A percentile compares a stretch with the other conserved stretches of the same genome.
Evolutionary conservation across 2,888 invertebrate genomes (phyloP).

Genomic region (Ochlodes sylvanus): DNA sequence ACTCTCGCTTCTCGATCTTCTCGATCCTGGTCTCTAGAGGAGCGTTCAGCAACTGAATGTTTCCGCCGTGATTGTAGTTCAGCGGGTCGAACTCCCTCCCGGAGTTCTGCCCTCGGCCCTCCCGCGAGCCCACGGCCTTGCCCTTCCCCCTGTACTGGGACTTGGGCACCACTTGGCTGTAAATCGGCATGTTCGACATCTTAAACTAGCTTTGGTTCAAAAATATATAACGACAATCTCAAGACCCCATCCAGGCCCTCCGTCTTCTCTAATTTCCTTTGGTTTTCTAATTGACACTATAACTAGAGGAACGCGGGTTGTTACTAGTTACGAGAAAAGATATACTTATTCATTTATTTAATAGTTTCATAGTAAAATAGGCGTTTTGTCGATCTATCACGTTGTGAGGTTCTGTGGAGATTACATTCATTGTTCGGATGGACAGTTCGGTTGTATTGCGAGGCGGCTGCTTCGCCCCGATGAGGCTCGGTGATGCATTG

Average conservation of each 20-base stretch:
- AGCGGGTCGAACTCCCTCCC: constrained; percentile 87
- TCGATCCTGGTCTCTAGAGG: constrained; percentile 62
- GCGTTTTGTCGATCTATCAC: constrained; percentile 32
- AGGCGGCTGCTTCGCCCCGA: not conserved
- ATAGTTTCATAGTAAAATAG: constrained; percentile 35
- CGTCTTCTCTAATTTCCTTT: constrained; percentile 57
- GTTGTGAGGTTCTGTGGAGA: constrained; percentile 48
- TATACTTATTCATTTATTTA: constrained; percentile 19
- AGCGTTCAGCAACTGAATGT: constrained; percentile 63
- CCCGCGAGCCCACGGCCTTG: constrained; percentile 46
- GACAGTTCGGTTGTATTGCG: constrained; percentile 1
- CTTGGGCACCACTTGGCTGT: constrained; percentile 80
- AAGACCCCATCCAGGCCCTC: constrained; percentile 42
- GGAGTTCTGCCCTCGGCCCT: constrained; percentile 51
- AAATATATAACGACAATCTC: constrained; percentile 49
- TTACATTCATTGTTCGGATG: constrained; percentile 45
- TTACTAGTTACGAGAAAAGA: constrained; percentile 27
- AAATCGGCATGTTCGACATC: constrained; percentile 82
- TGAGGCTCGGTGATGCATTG: not conserved
- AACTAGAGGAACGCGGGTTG: constrained; percentile 71
- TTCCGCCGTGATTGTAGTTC: constrained; percentile 85
- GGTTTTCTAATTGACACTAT: constrained; percentile 72
- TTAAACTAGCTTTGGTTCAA: constrained; percentile 75
- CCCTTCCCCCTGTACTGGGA: constrained; percentile 66
- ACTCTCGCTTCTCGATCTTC: constrained; percentile 61